Base-by-base conservation (phyloP, 2,888 invertebrate genomes). In the Rhodophaea formosa region DNA sequence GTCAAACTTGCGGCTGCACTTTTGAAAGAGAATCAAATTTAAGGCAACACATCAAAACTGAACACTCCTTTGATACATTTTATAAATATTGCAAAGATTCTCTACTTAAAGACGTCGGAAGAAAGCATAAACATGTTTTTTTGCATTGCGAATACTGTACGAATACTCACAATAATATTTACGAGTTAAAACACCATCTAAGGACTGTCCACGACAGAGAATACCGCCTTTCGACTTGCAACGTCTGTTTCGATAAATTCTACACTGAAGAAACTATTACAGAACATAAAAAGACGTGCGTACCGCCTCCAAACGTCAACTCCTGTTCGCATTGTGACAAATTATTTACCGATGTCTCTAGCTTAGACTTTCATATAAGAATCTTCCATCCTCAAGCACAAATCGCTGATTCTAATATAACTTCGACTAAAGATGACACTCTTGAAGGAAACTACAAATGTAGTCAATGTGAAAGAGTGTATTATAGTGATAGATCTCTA, bases 301-400 rank as follows among this genome's bases (percentile, higher is more conserved):
- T 83, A 0, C 83, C 84, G 0, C 89, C 89, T 0, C 65, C 71
- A 0, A 69, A 83, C 17, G 85, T 79, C 0, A 77, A 87, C 51
- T 59, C 73, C 10, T 89, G 88, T 61, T 75, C 71, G 1, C 71
- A 81, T 6, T 89, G 88, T 35, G 87, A 88, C 3, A 87, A 84
- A 53, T 61, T 88, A 0, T 89, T 89, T 58, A 88, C 86, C 0
- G 87, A 84, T 42, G 66, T 82, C 0, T 79, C 79, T 0, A 88
- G 89, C 42, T 64, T 88, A 5, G 79, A 86, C 16, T 88, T 89
- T 45, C 89, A 89, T 43, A 75, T 70, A 0, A 67, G 78, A 42
- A 85, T 87, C 0, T 89, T 89, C 42, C 88, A 89, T 56, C 86
- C 87, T 0, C 84, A 84, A 76, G 73, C 82, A 0, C 83, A 85